Base-by-base conservation (phyloP, 1,140 invertebrate species). In the Trachymyrmex septentrionalis region DNA sequence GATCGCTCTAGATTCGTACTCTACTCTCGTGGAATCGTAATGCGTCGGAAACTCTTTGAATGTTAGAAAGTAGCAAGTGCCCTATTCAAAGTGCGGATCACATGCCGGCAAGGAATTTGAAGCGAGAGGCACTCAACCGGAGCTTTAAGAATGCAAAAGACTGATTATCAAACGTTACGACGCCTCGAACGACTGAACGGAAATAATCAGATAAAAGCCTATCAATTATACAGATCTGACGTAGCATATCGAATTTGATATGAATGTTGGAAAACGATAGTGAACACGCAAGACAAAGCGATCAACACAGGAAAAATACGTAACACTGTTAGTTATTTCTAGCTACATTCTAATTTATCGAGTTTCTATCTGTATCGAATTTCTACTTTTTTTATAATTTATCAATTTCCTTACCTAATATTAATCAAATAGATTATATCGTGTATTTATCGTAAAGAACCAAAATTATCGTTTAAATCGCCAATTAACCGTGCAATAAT, bases 81-180 rank as follows among this genome's bases (percentile, higher is more conserved):
- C 16, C 78, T 82, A 61, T 82, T 72, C 80, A 71, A 71, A 64
- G 64, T 63, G 76, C 64, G 30, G 61, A 59, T 59, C 76, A 57
- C 75, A 81, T 71, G 64, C 55, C 53, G 7, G 34, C 44, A 44
- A 38, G 61, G 59, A 84, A 85, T 75, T 67, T 14, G 69, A 53
- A 44, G 67, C 71, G 82, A 85, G 53, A 87, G 59, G 21, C 80
- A 75, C 86, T 85, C 67, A 64, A 67, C 59, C 30, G 19, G 14
- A n/a, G 63, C 86, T 85, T 87, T 87, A 87, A 87, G 57, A 63
- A 87, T 87, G 67, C 61, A 87, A 59, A 38, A 66, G 80, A 85
- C 67, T 67, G 80, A 87, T 73, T 85, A 85, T 87, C 48, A 67
- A 24, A 19, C 61, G 85, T 86, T 86, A 71, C 85, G 24, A 61